Evolutionary conservation across 30 jellyfish, hydroid and myxozoan species (phyloP), one percentile per base, ranked within the genome.

Genomic region (Pelagia noctiluca): DNA sequence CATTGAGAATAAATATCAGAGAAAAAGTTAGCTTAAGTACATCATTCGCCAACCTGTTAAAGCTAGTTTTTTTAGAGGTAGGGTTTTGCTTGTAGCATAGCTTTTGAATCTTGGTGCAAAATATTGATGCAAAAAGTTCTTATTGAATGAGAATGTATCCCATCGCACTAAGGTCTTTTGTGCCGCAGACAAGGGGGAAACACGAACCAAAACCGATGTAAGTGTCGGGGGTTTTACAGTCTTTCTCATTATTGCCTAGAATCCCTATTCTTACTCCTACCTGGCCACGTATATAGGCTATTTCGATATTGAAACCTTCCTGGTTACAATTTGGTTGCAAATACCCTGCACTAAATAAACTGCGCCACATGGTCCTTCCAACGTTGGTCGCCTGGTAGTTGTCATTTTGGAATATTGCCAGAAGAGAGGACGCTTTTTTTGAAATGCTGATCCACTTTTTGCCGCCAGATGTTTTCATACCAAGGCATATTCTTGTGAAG

Each of bases 301-400:
- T 46, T 3, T 52, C 21, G 7, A 46, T 63, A 32, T 80, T 80
- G 42, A 80, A 35, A 0, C 90, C 90, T 33, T 80, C 90, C 2
- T 38, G 35, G 53, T 80, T 65, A 50, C 90, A 80, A n/a, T 64
- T 23, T 13, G 67, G 33, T 63, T 64, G 84, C 22, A 80, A 18
- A 29, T 35, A 2, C 11, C 69, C 2, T 8, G 76, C 83, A 18
- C 18, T 0, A 2, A 80, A 5, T 7, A 80, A 32, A 37, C 76
- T 33, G 12, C 64, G 69, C 90, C 90, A 80, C 68, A 68, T 48
- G 30, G 50, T 24, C 12, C 94, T 49, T 4, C 83, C 78, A 12
- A 71, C 2, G 1, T 48, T 37, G 0, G 94, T 71, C 12, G 75
- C 50, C 23, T 35, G 53, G 34, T 61, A 71, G 8, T 42, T 60